Evolutionary conservation across 2,797 vertebrate species (phyloP).

Genomic region (Trachurus trachurus): DNA sequence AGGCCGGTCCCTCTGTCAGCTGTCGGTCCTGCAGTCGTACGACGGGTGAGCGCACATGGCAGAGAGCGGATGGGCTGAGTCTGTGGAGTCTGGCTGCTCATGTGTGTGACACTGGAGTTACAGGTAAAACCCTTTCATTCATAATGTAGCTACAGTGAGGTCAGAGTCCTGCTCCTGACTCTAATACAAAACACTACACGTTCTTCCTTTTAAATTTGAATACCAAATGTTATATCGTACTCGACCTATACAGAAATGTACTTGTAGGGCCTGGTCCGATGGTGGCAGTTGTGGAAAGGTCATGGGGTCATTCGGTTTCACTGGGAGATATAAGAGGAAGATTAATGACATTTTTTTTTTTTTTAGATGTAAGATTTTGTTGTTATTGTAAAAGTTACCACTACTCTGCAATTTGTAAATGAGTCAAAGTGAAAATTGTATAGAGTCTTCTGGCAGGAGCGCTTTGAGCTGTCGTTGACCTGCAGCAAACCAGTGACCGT

Average conservation of each 20-base stretch:
- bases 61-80: conserved; percentile 42
- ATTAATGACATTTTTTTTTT: too few species aligned
- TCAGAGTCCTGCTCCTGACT: conserved; percentile 25
- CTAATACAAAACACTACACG: not conserved
- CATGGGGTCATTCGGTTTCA: not conserved
- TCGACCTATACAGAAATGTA: not conserved
- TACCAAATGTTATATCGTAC: not conserved
- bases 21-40: conserved; percentile 36
- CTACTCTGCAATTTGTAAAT: not conserved
- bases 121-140: conserved; percentile 58
- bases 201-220: not conserved
- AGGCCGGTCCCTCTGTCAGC: conserved; percentile 24
- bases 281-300: not conserved
- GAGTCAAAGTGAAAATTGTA: too few species aligned
- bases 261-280: not conserved
- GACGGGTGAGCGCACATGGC: conserved; percentile 47
- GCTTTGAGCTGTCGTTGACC: too few species aligned
- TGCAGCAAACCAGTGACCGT: too few species aligned
- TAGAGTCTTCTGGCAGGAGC: too few species aligned
- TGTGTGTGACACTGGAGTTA: conserved; percentile 44
- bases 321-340: too few species aligned
- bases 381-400: too few species aligned
- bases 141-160: conserved; percentile 11
- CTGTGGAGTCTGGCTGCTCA: conserved; percentile 40
- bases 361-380: too few species aligned